Evolutionary conservation across 2,113 vertebrate genomes (phyloP), one percentile per base, ranked within the genome.

Genomic region (Eulemur macaco): DNA sequence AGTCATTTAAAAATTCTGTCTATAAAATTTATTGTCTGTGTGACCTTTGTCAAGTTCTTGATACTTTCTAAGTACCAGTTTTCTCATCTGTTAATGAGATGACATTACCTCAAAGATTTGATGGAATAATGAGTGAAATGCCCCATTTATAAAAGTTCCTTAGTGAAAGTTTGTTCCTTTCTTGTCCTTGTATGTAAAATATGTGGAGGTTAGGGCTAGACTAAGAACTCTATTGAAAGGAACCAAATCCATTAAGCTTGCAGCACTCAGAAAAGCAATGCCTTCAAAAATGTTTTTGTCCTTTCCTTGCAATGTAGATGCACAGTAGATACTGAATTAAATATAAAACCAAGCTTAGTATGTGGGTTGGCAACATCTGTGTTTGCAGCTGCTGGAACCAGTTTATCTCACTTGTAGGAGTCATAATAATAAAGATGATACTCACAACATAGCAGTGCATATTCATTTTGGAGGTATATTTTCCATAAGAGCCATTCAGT

Each of bases 391-490:
- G 14, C 73, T 89, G n/a, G 68, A 86, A 71, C 45, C 42, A 58
- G 17, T 77, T 77, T 92, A 25, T n/a, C 47, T 2, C 13, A 4
- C 86, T 45, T 86, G 11, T 27, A 71, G 18, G 64, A 92, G 18
- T 58, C 73, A 69, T 71, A 81, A 54, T 95, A 71, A 31, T 93
- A 63, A 81, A 93, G 66, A 78, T 85, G 58, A 54, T 84, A 58
- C n/a, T 95, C 39, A 84, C 42, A 82, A 58, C 91, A 89, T 73
- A 47, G 15, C 37, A 90, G 25, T 85, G 6, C 25, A 3, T 86
- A 21, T 86, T 96, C 50, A 69, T 81, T 66, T 45, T 73, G 58
- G n/a, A 82, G 52, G 50, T 14, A 60, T 89, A 56, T 92, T 96
- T 95, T 94, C 56, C 47, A 37, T 69, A 63, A 77, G 54, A 90